Evolutionary conservation across 1,140 invertebrate genomes (phyloP).

Genomic region (Heterodera carotae): DNA sequence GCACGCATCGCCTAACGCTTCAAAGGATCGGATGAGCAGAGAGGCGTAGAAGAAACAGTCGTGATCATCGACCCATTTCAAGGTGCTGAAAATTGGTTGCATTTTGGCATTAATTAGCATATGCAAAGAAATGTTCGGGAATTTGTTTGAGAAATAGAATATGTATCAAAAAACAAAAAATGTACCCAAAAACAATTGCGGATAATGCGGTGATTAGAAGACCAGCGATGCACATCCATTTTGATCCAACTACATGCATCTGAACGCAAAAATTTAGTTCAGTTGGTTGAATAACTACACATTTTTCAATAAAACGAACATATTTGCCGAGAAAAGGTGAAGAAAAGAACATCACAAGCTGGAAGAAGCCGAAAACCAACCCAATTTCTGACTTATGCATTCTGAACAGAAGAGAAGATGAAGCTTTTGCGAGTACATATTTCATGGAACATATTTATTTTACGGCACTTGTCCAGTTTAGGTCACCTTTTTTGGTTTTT

Average conservation of each 20-base stretch:
- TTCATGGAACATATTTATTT: no score
- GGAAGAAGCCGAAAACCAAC: constrained; percentile 86
- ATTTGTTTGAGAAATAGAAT: no score
- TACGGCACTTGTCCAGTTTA: no score
- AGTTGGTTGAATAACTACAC: neutral
- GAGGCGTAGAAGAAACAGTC: no score
- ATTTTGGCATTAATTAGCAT: no score
- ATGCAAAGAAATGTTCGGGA: no score
- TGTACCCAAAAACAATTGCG: constrained; percentile 70
- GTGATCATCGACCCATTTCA: no score
- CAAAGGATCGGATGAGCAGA: no score
- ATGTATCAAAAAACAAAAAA: no score
- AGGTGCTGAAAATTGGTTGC: no score
- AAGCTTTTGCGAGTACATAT: no score
- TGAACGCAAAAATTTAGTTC: constrained; percentile 63
- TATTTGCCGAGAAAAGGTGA: constrained; percentile 86
- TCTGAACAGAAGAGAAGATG: constrained; percentile 67
- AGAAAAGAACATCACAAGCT: constrained; percentile 82
- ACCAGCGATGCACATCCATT: constrained; percentile 81
- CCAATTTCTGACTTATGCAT: constrained; percentile 83
- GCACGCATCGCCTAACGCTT: no score
- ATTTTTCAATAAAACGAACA: constrained; percentile 68
- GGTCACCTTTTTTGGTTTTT: neutral
- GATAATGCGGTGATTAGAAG: constrained; percentile 77
- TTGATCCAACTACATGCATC: constrained; percentile 80